Evolutionary conservation across 2,113 vertebrate species (phyloP).

Genomic region (Gopherus flavomarginatus): DNA sequence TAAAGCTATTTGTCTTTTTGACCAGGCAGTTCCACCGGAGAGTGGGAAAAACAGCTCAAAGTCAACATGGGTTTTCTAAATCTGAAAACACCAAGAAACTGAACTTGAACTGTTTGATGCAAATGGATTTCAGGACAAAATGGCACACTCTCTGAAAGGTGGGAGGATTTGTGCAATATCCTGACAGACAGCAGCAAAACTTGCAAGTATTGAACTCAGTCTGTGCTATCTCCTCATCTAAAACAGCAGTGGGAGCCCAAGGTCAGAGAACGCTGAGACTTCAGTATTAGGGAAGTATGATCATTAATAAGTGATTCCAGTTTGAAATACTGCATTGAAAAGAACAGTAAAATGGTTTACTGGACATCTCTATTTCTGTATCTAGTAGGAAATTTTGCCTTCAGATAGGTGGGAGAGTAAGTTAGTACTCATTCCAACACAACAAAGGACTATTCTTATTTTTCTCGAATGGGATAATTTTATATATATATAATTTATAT

Average conservation of each 20-base stretch:
- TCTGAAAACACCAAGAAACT: neutral
- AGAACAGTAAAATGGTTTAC: neutral
- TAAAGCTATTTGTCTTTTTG: neutral
- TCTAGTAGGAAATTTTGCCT: neutral
- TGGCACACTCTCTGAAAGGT: neutral
- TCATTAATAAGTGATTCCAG: neutral
- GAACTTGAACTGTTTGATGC: neutral
- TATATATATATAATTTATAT: neutral
- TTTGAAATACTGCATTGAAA: neutral
- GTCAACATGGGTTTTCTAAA: neutral
- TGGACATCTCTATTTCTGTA: neutral
- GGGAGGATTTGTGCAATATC: neutral
- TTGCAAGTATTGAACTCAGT: neutral
- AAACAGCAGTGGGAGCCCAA: neutral
- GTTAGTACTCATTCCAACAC: neutral
- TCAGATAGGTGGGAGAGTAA: neutral
- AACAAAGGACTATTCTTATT: neutral
- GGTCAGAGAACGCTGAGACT: neutral
- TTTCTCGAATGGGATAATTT: neutral
- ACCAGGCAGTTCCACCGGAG: neutral
- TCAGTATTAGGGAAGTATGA: neutral
- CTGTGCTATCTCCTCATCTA: neutral
- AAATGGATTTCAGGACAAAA: neutral
- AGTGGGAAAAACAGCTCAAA: neutral
- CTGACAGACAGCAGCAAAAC: accelerated